These are phyloP conservation scores for Coreoperca whiteheadi DNA, from an alignment of 2,113 vertebrate species.

Conservation along the genomic window DNA sequence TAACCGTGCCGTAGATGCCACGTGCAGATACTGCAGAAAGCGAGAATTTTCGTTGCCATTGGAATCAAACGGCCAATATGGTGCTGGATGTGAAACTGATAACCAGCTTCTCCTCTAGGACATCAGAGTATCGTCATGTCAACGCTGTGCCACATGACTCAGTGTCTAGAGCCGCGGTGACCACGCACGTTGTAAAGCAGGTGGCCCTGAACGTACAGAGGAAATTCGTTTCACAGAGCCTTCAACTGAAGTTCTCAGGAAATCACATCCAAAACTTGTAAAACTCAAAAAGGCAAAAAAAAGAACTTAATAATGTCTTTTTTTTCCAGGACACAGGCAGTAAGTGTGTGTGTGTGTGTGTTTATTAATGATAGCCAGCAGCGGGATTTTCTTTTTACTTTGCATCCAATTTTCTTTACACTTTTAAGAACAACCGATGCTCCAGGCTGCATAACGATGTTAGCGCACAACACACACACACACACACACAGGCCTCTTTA, in stretches of 20 bases:
- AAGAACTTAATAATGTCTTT: constrained; percentile 9
- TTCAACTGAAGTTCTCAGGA: neutral
- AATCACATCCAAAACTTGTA: neutral
- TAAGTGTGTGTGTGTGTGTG: neutral
- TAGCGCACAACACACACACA: neutral
- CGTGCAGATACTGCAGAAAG: too few species aligned
- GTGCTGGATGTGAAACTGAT: too few species aligned
- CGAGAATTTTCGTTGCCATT: too few species aligned
- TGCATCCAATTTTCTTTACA: constrained; percentile 35
- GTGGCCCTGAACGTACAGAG: neutral
- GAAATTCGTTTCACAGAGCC: neutral
- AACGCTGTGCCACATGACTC: too few species aligned
- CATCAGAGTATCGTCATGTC: too few species aligned
- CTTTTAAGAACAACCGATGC: constrained; percentile 5
- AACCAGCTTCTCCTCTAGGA: too few species aligned
- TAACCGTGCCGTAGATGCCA: too few species aligned
- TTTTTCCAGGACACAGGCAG: constrained; percentile 1
- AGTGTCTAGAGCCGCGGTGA: too few species aligned
- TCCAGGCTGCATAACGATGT: neutral
- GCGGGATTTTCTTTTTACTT: constrained; percentile 21
- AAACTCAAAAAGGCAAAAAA: constrained; percentile 20
- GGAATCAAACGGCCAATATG: too few species aligned
- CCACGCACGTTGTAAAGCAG: neutral
- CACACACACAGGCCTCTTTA: neutral
- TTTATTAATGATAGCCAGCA: constrained; percentile 29